These are phyloP conservation scores for Caenorhabditis panamensis DNA, from an alignment of 2,888 invertebrate genomes.

Conservation along the genomic window DNA sequence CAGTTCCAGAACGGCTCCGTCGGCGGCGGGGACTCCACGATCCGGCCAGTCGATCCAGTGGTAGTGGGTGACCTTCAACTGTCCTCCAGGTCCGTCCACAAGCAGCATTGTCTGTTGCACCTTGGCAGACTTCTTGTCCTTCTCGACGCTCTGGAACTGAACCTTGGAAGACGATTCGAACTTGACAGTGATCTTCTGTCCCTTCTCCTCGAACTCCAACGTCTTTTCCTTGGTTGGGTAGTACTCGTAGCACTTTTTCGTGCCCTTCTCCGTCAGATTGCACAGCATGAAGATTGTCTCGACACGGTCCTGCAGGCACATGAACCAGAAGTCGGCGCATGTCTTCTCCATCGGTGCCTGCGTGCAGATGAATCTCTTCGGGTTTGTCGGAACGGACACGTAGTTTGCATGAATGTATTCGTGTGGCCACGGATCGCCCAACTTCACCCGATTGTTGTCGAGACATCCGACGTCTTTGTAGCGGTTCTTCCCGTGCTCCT, in stretches of 20 bases:
- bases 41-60: constrained; percentile 60
- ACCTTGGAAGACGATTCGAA: constrained; percentile 43
- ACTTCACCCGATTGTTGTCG: constrained; percentile 58
- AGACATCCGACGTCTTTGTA: constrained; percentile 66
- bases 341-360: constrained; percentile 64
- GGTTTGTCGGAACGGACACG: constrained; percentile 51
- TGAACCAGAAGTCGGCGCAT: constrained; percentile 63
- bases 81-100: constrained; percentile 35
- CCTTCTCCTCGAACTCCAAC: constrained; percentile 20
- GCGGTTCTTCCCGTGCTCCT: constrained; percentile 33
- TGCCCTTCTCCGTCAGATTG: constrained; percentile 60
- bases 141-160: constrained; percentile 34
- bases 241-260: constrained; percentile 42
- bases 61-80: constrained; percentile 43
- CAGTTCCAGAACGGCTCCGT: constrained; percentile 53
- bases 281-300: constrained; percentile 64
- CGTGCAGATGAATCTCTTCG: constrained; percentile 63
- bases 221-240: constrained; percentile 17
- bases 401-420: constrained; percentile 68
- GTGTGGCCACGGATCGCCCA: constrained; percentile 37
- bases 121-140: constrained; percentile 43
- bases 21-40: constrained; percentile 61
- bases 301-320: constrained; percentile 55
- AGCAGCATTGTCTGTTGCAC: constrained; percentile 38
- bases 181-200: constrained; percentile 28